phyloP scores from a whole-genome alignment of 2,797 vertebrate genomes.

The Thaleichthys pacificus region DNA sequence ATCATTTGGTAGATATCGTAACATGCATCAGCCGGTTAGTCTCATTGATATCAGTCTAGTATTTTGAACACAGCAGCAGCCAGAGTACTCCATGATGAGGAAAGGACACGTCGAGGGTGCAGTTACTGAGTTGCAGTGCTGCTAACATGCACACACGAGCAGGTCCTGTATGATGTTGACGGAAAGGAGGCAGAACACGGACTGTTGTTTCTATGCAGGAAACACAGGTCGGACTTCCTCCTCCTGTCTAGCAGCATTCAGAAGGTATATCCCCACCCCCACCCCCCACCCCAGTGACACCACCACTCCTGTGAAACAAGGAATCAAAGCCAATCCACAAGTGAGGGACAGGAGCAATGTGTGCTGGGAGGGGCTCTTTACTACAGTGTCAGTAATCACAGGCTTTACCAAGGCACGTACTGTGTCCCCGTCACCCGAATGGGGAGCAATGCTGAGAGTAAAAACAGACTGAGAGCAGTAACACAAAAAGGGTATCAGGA shows the following conservation, averaged over 20 bases:
- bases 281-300: conserved; percentile 7
- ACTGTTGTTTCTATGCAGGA: not conserved
- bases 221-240: conserved; percentile 4
- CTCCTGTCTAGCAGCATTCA: not conserved
- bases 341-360: not conserved
- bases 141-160: not conserved
- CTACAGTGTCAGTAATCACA: conserved; percentile 16
- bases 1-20: no score
- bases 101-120: no score
- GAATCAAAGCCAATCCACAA: conserved; percentile 8
- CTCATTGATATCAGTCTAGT: no score
- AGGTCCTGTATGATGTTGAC: not conserved
- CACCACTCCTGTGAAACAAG: conserved; percentile 17
- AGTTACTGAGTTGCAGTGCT: not conserved
- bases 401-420: conserved; percentile 21
- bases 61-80: no score
- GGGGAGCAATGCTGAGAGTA: not conserved
- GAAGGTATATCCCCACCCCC: conserved; percentile 5
- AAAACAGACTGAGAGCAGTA: no score
- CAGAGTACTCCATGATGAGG: no score
- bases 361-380: no score
- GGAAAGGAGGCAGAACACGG: not conserved
- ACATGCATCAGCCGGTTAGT: no score
- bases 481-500: conserved; percentile 9
- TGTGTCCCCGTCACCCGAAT: not conserved